Percentiles rank a stretch among this genome's conserved stretches.
Evolutionary conservation across 2,888 invertebrate genomes (phyloP).

Genomic region (Rotaria macrura): DNA sequence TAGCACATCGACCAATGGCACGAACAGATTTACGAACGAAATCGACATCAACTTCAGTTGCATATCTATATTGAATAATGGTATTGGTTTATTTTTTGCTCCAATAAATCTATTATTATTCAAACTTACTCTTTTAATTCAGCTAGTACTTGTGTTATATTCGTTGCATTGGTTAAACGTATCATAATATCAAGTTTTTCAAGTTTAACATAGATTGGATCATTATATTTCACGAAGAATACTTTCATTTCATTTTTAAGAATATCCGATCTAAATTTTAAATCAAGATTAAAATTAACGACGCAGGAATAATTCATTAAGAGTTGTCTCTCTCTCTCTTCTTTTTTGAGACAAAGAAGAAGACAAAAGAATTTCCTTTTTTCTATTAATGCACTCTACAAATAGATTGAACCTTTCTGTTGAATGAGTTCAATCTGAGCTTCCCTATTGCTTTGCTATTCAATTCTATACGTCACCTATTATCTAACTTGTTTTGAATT

Average conservation of each 20-base stretch:
- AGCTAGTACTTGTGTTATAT: slow-evolving; percentile 91
- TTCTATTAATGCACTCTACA: too few species aligned
- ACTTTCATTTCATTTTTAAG: slow-evolving; percentile 99
- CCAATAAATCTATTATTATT: too few species aligned
- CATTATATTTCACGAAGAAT: slow-evolving; percentile 99
- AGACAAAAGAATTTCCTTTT: too few species aligned
- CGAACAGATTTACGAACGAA: slow-evolving; percentile 96
- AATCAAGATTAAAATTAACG: background rate
- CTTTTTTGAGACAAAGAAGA: too few species aligned
- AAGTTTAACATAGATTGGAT: slow-evolving; percentile 96
- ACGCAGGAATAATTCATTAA: too few species aligned
- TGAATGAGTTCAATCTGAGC: too few species aligned
- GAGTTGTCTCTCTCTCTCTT: too few species aligned
- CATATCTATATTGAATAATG: slow-evolving; percentile 54
- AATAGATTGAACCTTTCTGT: too few species aligned
- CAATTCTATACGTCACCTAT: too few species aligned
- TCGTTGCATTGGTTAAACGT: slow-evolving; percentile 85
- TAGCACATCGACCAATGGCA: slow-evolving; percentile 95
- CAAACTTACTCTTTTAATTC: slow-evolving; percentile 74
- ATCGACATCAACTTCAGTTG: slow-evolving; percentile 97
- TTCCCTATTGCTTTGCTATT: too few species aligned
- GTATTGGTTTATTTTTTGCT: background rate
- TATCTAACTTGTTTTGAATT: too few species aligned
- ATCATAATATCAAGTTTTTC: slow-evolving; percentile 99
- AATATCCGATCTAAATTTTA: slow-evolving; percentile 70